phyloP scores from a whole-genome alignment of 2,888 invertebrate species.

The Drosophila rubida region DNA sequence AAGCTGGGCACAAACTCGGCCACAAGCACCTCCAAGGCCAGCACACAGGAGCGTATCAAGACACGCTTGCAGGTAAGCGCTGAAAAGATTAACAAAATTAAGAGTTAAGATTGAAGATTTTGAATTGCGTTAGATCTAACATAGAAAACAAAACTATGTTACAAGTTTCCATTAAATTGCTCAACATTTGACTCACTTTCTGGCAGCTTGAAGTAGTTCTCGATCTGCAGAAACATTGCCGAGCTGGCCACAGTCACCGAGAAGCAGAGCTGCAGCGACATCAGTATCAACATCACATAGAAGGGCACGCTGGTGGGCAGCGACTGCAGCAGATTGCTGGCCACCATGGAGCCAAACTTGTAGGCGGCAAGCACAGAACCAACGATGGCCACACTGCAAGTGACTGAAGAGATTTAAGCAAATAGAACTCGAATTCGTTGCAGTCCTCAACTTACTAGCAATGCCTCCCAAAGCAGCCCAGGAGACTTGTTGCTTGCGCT shows the following conservation, averaged over 20 bases:
- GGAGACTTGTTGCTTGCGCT: slow-evolving; percentile 89
- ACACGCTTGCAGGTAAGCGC: slow-evolving; percentile 91
- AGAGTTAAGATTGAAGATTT: too few species aligned
- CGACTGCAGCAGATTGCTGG: slow-evolving; percentile 89
- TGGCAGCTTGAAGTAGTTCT: slow-evolving; percentile 90
- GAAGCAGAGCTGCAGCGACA: slow-evolving; percentile 91
- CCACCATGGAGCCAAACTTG: slow-evolving; percentile 88
- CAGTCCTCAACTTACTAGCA: slow-evolving; percentile 85
- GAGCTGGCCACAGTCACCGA: slow-evolving; percentile 92
- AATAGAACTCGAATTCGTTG: background rate
- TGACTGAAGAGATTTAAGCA: slow-evolving; percentile 82
- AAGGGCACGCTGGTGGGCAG: slow-evolving; percentile 88
- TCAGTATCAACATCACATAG: slow-evolving; percentile 89
- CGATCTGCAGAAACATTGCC: slow-evolving; percentile 92
- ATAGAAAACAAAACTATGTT: too few species aligned
- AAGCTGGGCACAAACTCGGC: slow-evolving; percentile 94
- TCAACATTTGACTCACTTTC: slow-evolving; percentile 88
- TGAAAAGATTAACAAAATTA: slow-evolving; percentile 82
- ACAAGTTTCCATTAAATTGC: too few species aligned
- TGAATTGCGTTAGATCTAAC: too few species aligned
- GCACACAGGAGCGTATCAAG: slow-evolving; percentile 89
- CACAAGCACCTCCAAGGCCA: slow-evolving; percentile 90
- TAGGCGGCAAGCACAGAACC: slow-evolving; percentile 88
- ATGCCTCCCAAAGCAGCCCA: slow-evolving; percentile 90
- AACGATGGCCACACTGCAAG: slow-evolving; percentile 88